Evolutionary conservation across 2,888 invertebrate species (phyloP).

Genomic region (Dilophus febrilis): DNA sequence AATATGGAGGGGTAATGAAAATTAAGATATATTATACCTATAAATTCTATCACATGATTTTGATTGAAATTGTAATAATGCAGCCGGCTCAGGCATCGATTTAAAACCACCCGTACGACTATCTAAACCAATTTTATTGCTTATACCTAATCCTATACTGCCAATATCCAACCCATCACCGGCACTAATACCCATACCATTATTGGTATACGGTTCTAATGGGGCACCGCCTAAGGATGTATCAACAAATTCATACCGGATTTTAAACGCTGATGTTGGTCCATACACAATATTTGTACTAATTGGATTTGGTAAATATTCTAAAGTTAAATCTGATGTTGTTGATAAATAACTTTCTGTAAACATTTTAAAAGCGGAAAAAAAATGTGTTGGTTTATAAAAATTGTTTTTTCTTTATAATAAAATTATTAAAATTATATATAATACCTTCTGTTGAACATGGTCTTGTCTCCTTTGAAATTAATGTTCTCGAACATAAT

Average conservation of each 20-base stretch:
- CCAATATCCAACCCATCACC: too few species aligned
- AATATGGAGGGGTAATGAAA: too few species aligned
- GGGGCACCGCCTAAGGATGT: slow-evolving; percentile 9
- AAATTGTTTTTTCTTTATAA: too few species aligned
- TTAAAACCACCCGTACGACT: background rate
- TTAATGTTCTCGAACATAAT: slow-evolving; percentile 31
- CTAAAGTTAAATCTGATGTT: slow-evolving; percentile 55
- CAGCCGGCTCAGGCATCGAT: slow-evolving; percentile 8
- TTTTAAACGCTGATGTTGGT: slow-evolving; percentile 39
- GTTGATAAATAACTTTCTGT: slow-evolving; percentile 63
- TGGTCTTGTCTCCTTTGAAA: slow-evolving; percentile 31
- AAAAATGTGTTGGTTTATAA: background rate
- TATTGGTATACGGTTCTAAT: slow-evolving; percentile 5
- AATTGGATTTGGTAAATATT: slow-evolving; percentile 25
- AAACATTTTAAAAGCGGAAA: slow-evolving; percentile 18
- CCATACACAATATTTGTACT: slow-evolving; percentile 7
- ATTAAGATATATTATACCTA: too few species aligned
- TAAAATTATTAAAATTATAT: background rate
- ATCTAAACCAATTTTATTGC: background rate
- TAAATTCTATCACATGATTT: slow-evolving; percentile 9
- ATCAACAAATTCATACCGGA: slow-evolving; percentile 72
- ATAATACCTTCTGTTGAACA: slow-evolving; percentile 34
- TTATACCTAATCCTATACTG: too few species aligned
- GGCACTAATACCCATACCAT: background rate
- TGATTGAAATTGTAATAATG: slow-evolving; percentile 7